Evolutionary conservation across 2,888 invertebrate species (phyloP), one percentile per base, ranked within the genome.

Genomic region (Agriotes lineatus): DNA sequence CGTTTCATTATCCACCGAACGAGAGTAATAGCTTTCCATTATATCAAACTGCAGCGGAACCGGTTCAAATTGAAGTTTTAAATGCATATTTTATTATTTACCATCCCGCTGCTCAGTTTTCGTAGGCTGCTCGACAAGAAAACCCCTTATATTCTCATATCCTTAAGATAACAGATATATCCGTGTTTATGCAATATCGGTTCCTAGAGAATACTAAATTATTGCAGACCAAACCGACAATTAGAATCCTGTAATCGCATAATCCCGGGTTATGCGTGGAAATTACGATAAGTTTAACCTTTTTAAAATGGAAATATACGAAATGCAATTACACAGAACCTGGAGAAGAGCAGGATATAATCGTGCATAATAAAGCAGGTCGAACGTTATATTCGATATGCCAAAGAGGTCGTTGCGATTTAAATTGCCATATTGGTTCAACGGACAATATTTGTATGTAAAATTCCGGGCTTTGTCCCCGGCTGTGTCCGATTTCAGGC

Each of bases 21-120:
- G 30, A 50, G 22, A 50, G 30, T 50, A 50, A 25, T 30, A 12
- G 14, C 50, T 25, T 50, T 50, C 30, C 14, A 48, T 48, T 48
- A 48, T 48, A 7, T 20, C 1, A 22, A 48, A 25, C 19, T 50
- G 50, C 50, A 50, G 12, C 50, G 50, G 50, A 50, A 50, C 25
- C 9, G 12, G 25, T 6, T n/a, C 12, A 30, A 14, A 25, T 25
- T 22, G 25, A 50, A 50, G 30, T 50, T 50, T 25, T 30, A 20
- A 48, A 25, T 50, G 50, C 25, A 20, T 50, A 12, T 50, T 50
- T 50, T 50, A 48, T 50, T 50, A 50, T 16, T 1, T n/a, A 18
- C 19, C 48, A 16, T 48, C 42, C 42, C 16, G 42, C 42, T 48
- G 48, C 48, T 18, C 18, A 22, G 16, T 20, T 39, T 39, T 39